A percentile compares a stretch with the other conserved stretches of the same genome.
Evolutionary conservation across 2,888 invertebrate species (phyloP).

Genomic region (Silvanus unidentatus): DNA sequence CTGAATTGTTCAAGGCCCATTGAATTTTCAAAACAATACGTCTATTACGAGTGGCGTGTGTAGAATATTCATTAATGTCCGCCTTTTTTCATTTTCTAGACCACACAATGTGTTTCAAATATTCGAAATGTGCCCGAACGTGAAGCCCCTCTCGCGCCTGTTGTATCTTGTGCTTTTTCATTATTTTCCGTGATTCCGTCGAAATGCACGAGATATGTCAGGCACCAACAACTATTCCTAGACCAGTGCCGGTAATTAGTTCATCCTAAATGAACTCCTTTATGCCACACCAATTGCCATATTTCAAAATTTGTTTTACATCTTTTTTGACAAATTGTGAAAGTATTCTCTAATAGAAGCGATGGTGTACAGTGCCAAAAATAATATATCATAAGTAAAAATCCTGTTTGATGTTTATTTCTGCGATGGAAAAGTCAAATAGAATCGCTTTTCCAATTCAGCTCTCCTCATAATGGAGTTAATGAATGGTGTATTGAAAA

Average conservation of each 20-base stretch:
- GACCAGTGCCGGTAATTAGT: constrained; percentile 24
- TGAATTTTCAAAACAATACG: constrained; percentile 16
- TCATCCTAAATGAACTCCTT: constrained; percentile 22
- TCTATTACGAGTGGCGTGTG: constrained; percentile 14
- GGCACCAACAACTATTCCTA: constrained; percentile 2
- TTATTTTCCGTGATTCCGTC: constrained; percentile 5
- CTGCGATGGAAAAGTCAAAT: too few relatives aligned
- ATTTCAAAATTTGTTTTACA: constrained; percentile 10
- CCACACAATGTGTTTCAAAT: constrained; percentile 21
- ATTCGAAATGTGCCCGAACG: not conserved
- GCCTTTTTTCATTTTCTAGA: constrained; percentile 12
- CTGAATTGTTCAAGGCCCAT: constrained; percentile 1
- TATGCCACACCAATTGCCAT: constrained; percentile 7
- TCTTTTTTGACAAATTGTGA: constrained; percentile 5
- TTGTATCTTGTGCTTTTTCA: constrained; percentile 17
- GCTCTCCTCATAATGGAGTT: too few relatives aligned
- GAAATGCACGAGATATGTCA: too few relatives aligned
- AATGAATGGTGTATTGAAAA: too few relatives aligned
- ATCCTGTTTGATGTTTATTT: too few relatives aligned
- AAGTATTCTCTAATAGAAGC: too few relatives aligned
- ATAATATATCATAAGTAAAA: too few relatives aligned
- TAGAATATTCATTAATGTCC: constrained; percentile 18
- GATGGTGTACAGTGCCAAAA: too few relatives aligned
- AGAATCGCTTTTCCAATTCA: too few relatives aligned
- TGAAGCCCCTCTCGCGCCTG: too few relatives aligned